Evolutionary conservation across 2,113 vertebrate genomes (phyloP).

Genomic region (Malurus alboscapulatus): DNA sequence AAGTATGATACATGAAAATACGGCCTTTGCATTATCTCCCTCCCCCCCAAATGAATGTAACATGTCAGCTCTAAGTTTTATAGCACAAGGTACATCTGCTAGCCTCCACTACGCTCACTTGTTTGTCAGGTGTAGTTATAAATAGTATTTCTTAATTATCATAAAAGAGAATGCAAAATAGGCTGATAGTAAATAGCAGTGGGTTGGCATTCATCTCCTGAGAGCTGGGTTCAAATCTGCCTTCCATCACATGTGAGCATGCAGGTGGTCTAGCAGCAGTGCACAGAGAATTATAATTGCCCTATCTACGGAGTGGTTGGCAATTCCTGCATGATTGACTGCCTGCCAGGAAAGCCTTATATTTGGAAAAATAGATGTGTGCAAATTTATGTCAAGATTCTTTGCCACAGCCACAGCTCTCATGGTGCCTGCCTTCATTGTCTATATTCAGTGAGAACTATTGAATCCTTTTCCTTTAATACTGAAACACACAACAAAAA

Average conservation of each 20-base stretch:
- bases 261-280: conserved; percentile 30
- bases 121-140: neutral
- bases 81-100: neutral
- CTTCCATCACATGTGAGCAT: neutral
- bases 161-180: neutral
- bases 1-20: neutral
- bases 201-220: conserved; percentile 22
- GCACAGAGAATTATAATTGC: conserved; percentile 38
- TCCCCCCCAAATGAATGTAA: neutral
- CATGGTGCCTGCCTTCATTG: neutral
- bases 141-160: neutral
- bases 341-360: conserved; percentile 38
- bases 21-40: neutral
- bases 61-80: neutral
- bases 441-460: neutral
- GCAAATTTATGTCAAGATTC: neutral
- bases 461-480: neutral
- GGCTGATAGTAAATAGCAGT: neutral
- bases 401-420: conserved; percentile 15
- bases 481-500: neutral
- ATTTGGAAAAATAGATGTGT: conserved; percentile 37
- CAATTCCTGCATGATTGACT: conserved; percentile 45
- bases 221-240: neutral
- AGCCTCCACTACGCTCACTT: neutral
- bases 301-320: neutral